phyloP scores from a whole-genome alignment of 2,797 vertebrate species.

The Sebastes oblongus region DNA sequence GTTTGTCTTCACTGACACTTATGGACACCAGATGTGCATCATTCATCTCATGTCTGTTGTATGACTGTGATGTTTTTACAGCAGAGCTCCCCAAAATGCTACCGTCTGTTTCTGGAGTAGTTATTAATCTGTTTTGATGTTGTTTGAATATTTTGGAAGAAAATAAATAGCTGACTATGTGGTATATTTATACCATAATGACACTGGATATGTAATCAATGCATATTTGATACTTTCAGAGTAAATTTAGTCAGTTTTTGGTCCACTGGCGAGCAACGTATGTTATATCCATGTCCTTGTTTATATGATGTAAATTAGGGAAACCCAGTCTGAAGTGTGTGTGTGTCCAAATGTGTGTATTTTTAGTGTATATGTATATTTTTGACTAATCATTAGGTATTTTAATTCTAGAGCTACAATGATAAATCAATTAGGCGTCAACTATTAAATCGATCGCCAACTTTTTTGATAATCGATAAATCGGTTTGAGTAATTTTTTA shows the following conservation, averaged over 20 bases:
- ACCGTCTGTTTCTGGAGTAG: background rate
- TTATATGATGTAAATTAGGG: background rate
- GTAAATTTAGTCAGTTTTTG: background rate
- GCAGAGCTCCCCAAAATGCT: background rate
- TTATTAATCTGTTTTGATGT: background rate
- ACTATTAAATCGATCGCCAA: no score
- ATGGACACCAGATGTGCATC: slow-evolving; percentile 36
- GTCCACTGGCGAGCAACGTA: background rate
- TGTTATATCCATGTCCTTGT: background rate
- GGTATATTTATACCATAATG: background rate
- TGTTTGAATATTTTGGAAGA: background rate
- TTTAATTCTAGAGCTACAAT: no score
- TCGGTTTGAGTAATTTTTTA: no score
- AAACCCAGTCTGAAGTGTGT: background rate
- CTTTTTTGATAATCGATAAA: no score
- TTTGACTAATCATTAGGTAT: background rate
- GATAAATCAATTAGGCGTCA: no score
- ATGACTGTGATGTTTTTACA: background rate
- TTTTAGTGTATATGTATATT: background rate
- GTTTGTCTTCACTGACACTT: slow-evolving; percentile 20
- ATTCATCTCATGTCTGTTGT: background rate
- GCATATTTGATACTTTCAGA: background rate
- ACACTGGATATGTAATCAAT: background rate
- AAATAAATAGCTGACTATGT: background rate
- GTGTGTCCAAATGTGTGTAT: background rate